These are phyloP conservation scores for Bothrops jararaca DNA, from an alignment of 2,113 vertebrate genomes.

Conservation along the genomic window DNA sequence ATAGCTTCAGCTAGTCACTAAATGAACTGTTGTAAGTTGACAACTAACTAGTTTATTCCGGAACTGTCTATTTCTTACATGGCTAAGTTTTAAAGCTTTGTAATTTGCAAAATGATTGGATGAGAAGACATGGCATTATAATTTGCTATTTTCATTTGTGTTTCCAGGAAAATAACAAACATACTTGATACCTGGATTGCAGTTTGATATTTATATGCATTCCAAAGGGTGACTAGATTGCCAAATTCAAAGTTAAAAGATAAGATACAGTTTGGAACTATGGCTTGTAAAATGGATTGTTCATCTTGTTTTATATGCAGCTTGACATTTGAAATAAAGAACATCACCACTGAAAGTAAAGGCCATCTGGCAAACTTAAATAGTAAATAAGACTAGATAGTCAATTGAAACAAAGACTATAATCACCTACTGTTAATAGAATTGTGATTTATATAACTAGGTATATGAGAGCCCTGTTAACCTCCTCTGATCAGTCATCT, in stretches of 20 bases:
- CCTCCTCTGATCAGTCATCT: not conserved
- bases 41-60: not conserved
- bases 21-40: not conserved
- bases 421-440: not conserved
- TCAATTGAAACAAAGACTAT: not conserved
- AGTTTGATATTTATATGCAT: not conserved
- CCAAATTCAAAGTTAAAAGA: not conserved
- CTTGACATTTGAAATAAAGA: not conserved
- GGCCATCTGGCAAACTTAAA: not conserved
- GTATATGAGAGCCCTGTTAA: not conserved
- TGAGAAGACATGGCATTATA: not conserved
- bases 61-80: not conserved
- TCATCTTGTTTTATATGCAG: constrained; percentile 1
- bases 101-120: not conserved
- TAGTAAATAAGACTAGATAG: not conserved
- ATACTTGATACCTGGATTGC: constrained; percentile 12
- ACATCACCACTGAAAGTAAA: not conserved
- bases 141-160: constrained; percentile 9
- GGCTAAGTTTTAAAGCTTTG: not conserved
- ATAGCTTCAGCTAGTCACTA: not conserved
- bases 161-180: constrained; percentile 15
- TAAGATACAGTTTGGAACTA: not conserved
- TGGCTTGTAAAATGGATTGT: not conserved
- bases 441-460: not conserved
- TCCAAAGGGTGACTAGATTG: not conserved